Conservation (phyloP, 2,888 invertebrate species). For the Nasonia oneida region DNA sequence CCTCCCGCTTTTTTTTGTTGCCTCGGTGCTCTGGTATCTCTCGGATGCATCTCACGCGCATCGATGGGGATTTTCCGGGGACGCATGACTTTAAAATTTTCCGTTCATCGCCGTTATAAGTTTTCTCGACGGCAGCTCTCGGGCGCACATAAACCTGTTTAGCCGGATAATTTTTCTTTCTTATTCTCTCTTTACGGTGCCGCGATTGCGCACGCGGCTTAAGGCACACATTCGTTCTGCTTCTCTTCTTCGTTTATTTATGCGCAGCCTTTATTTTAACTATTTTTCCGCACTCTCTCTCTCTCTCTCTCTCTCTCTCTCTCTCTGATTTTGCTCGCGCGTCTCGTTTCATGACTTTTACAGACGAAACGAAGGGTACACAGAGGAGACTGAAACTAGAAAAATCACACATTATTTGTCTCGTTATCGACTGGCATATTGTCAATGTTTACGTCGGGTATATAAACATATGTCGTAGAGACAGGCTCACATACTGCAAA, state of each 20-base stretch:
- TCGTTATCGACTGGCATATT: not conserved
- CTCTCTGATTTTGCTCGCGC: not conserved
- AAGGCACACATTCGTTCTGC: not conserved
- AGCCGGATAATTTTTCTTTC: constrained; percentile 24
- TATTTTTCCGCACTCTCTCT: not conserved
- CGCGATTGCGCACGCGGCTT: not conserved
- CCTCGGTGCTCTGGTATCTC: not conserved
- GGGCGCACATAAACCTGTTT: constrained; percentile 41
- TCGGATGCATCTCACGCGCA: not conserved
- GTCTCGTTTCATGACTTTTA: not conserved
- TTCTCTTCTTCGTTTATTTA: not conserved
- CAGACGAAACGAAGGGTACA: not conserved
- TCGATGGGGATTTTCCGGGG: constrained; percentile 38
- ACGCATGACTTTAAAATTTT: constrained; percentile 48
- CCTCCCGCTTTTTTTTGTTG: not conserved
- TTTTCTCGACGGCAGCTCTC: constrained; percentile 30
- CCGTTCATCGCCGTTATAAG: constrained; percentile 35
- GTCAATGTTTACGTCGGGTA: not conserved
- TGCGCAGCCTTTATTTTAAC: not conserved
- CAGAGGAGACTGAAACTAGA: not conserved
- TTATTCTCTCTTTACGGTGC: constrained; percentile 35
- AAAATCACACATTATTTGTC: not conserved
- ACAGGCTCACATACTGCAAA: not conserved
- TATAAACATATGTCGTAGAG: not conserved
- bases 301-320: not conserved